Conservation (phyloP, 1,140 invertebrate species). For the Tetramorium alpestre region DNA sequence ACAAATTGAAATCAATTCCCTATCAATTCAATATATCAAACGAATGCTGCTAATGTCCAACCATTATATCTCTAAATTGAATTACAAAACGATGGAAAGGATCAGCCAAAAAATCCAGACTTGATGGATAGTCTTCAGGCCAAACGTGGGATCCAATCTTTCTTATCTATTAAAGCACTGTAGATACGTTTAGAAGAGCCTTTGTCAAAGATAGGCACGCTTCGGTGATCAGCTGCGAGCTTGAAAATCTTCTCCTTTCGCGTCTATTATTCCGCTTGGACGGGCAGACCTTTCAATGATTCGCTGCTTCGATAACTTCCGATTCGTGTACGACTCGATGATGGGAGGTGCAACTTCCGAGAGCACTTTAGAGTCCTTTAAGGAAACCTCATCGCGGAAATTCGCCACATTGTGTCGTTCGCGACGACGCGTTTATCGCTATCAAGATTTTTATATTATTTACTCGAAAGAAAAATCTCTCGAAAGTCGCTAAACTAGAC, state of each 20-base stretch:
- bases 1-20: constrained; percentile 25
- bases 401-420: neutral
- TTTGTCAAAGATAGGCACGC: constrained; percentile 8
- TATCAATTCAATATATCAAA: neutral
- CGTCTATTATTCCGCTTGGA: constrained; percentile 27
- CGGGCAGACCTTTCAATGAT: neutral
- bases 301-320: constrained; percentile 8
- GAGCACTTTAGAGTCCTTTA: neutral
- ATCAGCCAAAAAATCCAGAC: neutral
- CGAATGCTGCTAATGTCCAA: neutral
- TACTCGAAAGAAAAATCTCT: neutral
- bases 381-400: neutral
- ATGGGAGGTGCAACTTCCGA: neutral
- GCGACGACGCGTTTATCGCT: neutral
- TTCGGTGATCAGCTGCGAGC: constrained; percentile 17
- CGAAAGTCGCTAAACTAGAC: neutral
- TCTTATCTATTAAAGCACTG: neutral
- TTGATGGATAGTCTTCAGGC: constrained; percentile 30
- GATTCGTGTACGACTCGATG: constrained; percentile 2
- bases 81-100: neutral
- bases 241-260: constrained; percentile 7
- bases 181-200: constrained; percentile 1
- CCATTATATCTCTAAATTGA: neutral
- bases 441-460: constrained; percentile 14
- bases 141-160: neutral